Conservation (phyloP, 2,888 invertebrate genomes). For the Ophioninae sp. region DNA sequence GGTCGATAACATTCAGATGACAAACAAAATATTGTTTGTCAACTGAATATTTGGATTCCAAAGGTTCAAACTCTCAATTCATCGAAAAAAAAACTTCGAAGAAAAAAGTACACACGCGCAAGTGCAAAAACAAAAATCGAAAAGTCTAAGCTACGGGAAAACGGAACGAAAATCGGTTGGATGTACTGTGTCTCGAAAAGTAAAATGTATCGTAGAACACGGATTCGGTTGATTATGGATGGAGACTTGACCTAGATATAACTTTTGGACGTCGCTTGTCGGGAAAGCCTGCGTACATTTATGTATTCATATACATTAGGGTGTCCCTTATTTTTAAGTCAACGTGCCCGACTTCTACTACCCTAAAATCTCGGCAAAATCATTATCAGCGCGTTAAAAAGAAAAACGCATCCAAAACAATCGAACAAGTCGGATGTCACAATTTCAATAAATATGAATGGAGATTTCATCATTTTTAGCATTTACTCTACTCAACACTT, state of each 20-base stretch:
- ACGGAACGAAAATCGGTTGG: background rate
- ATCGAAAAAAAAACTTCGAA: too few species aligned
- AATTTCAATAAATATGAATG: too few species aligned
- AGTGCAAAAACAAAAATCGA: background rate
- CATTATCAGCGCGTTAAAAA: too few species aligned
- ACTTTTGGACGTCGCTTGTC: background rate
- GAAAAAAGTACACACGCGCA: background rate
- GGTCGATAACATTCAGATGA: background rate
- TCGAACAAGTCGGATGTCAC: too few species aligned
- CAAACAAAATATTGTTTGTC: background rate
- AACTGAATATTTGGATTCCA: too few species aligned
- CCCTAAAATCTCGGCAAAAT: too few species aligned
- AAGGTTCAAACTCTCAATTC: background rate
- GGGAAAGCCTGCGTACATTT: background rate
- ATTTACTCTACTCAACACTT: too few species aligned
- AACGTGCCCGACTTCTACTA: too few species aligned
- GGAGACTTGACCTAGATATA: background rate
- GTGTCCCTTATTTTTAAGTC: background rate
- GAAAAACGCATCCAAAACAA: too few species aligned
- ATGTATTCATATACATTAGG: background rate
- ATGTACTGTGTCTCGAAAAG: background rate
- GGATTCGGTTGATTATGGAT: background rate
- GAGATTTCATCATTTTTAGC: too few species aligned
- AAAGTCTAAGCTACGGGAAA: background rate
- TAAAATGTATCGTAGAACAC: background rate